A percentile compares a stretch with the other conserved stretches of the same genome.
phyloP scores from a whole-genome alignment of 2,797 vertebrate species.

The Microhierax caerulescens region DNA sequence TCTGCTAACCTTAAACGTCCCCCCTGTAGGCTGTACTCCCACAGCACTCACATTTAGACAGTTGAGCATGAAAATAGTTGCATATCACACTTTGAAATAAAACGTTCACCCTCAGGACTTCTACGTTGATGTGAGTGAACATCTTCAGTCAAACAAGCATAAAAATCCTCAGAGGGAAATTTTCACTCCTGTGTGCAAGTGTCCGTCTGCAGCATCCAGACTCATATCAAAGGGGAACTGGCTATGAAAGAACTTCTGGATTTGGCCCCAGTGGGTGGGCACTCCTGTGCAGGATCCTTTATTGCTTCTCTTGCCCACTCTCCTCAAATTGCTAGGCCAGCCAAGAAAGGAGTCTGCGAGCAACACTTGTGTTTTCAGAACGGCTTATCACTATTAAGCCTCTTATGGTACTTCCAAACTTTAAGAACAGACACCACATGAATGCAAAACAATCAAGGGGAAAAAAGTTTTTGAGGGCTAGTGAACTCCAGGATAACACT shows the following conservation, averaged over 20 bases:
- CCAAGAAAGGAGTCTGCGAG: background rate
- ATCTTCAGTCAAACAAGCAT: conserved; percentile 21
- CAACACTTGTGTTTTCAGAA: background rate
- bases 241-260: background rate
- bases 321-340: background rate
- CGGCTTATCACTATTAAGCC: background rate
- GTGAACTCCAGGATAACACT: background rate
- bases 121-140: background rate
- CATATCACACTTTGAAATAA: conserved; percentile 34
- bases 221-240: background rate
- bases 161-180: background rate
- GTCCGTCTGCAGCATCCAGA: background rate
- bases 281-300: background rate
- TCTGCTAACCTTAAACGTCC: background rate
- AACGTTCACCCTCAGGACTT: background rate
- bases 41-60: background rate
- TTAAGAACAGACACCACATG: background rate
- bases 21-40: background rate
- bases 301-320: background rate
- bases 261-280: background rate
- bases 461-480: background rate
- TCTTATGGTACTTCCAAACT: conserved; percentile 4
- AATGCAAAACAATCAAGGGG: background rate
- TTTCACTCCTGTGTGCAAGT: background rate
- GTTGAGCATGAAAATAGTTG: conserved; percentile 12